A percentile compares a stretch with the other conserved stretches of the same genome.
Evolutionary conservation across 2,888 invertebrate species (phyloP).

Genomic region (Leucozona laternaria): DNA sequence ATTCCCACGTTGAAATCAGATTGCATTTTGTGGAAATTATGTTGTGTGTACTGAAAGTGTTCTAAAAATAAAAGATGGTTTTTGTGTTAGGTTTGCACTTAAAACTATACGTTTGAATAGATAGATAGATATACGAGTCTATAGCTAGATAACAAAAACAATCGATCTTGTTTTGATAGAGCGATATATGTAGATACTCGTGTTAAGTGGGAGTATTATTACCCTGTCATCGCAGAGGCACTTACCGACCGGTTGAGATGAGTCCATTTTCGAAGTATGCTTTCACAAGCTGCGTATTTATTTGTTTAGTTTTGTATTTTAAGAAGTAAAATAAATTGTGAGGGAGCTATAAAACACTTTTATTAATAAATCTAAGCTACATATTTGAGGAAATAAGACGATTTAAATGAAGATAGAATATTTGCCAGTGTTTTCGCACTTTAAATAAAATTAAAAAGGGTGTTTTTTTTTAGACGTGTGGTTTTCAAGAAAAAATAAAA

Average conservation of each 20-base stretch:
- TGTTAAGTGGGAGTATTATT: slow-evolving; percentile 34
- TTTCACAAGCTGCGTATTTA: background rate
- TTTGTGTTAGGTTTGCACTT: slow-evolving; percentile 21
- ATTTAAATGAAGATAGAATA: background rate
- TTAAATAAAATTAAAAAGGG: too few relatives aligned
- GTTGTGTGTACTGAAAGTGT: slow-evolving; percentile 4
- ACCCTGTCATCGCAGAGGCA: slow-evolving; percentile 27
- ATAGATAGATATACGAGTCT: background rate
- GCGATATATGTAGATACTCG: background rate
- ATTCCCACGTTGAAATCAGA: slow-evolving; percentile 27
- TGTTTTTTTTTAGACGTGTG: too few relatives aligned
- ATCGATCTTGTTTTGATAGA: slow-evolving; percentile 34
- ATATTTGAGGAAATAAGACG: background rate
- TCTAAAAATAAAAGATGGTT: slow-evolving; percentile 20
- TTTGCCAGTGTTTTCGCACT: too few relatives aligned
- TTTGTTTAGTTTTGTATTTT: slow-evolving; percentile 6
- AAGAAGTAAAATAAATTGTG: background rate
- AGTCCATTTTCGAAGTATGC: slow-evolving; percentile 1
- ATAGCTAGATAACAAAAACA: slow-evolving; percentile 10
- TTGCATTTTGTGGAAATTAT: slow-evolving; percentile 30
- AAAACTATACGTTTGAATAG: background rate
- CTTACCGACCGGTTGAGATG: background rate
- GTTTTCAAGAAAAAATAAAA: too few relatives aligned
- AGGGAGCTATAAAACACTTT: background rate
- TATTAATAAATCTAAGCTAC: background rate